Percentiles rank a stretch among this genome's conserved stretches.
These are phyloP conservation scores for Microctenopoma stevenorrisi DNA, from an alignment of 2,797 vertebrate genomes.

Conservation along the genomic window DNA sequence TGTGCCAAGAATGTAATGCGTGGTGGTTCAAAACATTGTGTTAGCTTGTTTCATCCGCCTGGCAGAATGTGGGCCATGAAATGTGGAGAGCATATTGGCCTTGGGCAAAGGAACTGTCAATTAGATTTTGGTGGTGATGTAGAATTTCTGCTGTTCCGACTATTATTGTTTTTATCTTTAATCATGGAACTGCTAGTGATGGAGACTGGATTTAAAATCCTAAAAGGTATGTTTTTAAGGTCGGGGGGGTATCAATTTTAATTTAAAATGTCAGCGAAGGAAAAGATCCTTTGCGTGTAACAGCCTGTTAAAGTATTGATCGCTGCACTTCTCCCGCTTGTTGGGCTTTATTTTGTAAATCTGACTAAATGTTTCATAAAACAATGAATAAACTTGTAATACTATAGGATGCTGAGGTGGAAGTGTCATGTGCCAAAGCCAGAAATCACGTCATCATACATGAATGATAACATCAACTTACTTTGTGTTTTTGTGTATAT, in stretches of 20 bases:
- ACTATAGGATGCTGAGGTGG: background rate
- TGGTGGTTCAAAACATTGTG: conserved; percentile 28
- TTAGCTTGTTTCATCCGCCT: conserved; percentile 29
- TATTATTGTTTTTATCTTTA: conserved; percentile 47
- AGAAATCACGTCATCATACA: background rate
- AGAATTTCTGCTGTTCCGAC: conserved; percentile 37
- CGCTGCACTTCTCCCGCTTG: background rate
- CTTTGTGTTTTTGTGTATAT: too few relatives aligned
- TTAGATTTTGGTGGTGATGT: conserved; percentile 44
- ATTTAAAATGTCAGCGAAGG: conserved; percentile 10
- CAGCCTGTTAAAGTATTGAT: conserved; percentile 1
- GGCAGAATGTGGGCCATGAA: conserved; percentile 48
- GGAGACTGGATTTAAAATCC: conserved; percentile 35
- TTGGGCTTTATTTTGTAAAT: too few relatives aligned
- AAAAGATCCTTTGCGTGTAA: conserved; percentile 1
- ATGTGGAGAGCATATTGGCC: conserved; percentile 45
- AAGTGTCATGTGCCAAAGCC: background rate
- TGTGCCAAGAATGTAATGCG: conserved; percentile 33
- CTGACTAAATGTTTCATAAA: too few relatives aligned
- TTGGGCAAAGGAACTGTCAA: conserved; percentile 45
- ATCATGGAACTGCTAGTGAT: conserved; percentile 27
- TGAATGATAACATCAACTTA: background rate
- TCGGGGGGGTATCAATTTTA: conserved; percentile 33
- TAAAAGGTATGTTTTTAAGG: conserved; percentile 44
- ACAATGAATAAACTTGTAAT: too few relatives aligned